Percentiles rank a stretch among this genome's conserved stretches.
These are phyloP conservation scores for Pontoporia blainvillei DNA, from an alignment of 2,113 vertebrate genomes.

Conservation along the genomic window DNA sequence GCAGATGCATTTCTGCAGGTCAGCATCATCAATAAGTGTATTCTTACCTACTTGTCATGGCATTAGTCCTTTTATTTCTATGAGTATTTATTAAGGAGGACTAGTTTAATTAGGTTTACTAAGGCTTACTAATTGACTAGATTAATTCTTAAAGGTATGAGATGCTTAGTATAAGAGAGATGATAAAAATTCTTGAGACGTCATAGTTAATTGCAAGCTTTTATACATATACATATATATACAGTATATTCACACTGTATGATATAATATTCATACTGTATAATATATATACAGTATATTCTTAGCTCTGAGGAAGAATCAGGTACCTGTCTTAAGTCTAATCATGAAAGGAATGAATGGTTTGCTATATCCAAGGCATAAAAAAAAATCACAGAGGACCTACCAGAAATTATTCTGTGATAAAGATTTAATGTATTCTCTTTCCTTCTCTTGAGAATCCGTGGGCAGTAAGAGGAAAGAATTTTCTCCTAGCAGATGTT, in stretches of 20 bases:
- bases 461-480: not conserved
- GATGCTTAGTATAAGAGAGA: not conserved
- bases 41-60: not conserved
- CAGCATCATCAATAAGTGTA: not conserved
- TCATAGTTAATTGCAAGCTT: not conserved
- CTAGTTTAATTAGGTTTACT: not conserved
- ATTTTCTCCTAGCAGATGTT: conserved; percentile 2
- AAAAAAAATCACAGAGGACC: conserved; percentile 9
- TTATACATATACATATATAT: not conserved
- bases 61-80: not conserved
- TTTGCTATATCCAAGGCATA: not conserved
- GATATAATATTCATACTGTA: too few species aligned
- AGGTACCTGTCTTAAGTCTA: not conserved
- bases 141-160: conserved; percentile 20
- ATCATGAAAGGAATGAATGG: not conserved
- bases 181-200: not conserved
- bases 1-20: not conserved
- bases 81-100: not conserved
- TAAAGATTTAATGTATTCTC: not conserved
- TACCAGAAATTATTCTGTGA: not conserved
- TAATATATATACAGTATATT: not conserved
- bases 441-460: not conserved
- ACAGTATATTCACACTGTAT: too few species aligned
- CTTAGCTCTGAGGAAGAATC: not conserved
- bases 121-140: not conserved